Conservation (phyloP, 2,797 vertebrate genomes). For the Macropodus opercularis region DNA sequence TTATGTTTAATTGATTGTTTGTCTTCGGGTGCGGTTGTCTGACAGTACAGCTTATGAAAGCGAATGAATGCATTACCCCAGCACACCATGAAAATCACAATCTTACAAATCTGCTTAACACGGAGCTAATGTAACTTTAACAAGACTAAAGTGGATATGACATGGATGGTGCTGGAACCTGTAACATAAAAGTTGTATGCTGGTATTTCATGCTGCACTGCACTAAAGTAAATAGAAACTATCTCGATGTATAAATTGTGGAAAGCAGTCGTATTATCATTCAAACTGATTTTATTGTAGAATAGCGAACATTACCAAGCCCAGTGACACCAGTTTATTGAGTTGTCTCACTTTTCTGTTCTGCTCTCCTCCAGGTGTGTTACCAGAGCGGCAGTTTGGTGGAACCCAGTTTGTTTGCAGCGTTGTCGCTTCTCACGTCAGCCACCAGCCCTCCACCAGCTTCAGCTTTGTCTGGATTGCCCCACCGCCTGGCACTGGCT, state of each 20-base stretch:
- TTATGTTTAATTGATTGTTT: constrained; percentile 27
- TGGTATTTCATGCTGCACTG: constrained; percentile 3
- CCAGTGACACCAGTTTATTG: neutral
- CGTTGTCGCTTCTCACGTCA: constrained; percentile 96
- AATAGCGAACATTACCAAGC: neutral
- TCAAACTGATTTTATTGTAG: neutral
- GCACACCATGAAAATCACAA: too few relatives aligned
- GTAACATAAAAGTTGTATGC: too few relatives aligned
- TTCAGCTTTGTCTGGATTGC: constrained; percentile 99
- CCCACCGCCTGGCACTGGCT: constrained; percentile 95
- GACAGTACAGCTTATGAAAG: constrained; percentile 6
- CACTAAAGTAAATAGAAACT: constrained; percentile 21
- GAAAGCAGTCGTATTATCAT: too few relatives aligned
- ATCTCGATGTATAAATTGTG: constrained; percentile 5
- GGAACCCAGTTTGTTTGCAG: constrained; percentile 99
- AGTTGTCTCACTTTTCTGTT: neutral
- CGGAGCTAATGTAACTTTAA: constrained; percentile 17
- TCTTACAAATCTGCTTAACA: neutral
- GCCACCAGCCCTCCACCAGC: constrained; percentile 93
- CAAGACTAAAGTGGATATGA: neutral
- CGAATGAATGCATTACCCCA: too few relatives aligned
- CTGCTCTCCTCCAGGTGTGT: constrained; percentile 83
- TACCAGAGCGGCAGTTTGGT: constrained; percentile 92
- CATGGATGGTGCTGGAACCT: neutral
- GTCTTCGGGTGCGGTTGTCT: constrained; percentile 18